Evolutionary conservation across 2,797 vertebrate genomes (phyloP), one percentile per base, ranked within the genome.

Genomic region (Novumbra hubbsi): DNA sequence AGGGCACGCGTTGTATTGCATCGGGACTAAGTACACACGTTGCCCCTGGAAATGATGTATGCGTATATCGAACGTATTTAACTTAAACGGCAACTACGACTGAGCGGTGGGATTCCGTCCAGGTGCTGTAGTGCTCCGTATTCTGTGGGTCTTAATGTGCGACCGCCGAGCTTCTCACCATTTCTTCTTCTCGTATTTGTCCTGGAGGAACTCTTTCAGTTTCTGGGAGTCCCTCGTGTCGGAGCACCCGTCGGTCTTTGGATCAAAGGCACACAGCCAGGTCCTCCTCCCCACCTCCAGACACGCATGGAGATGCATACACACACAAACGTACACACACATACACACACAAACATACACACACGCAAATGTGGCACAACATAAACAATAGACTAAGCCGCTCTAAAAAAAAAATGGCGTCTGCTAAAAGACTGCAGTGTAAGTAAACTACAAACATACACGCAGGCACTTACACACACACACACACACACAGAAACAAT

Each of bases 111-210:
- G 15, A 30, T 64, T 2, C 17, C 9, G 5, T 65, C 63, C 30
- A 19, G 34, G 63, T 19, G 30, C n/a, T 16, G 63, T 30, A 16
- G 15, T 64, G 30, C 28, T 32, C 14, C 1, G n/a, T 64, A 16
- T 30, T 17, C 7, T 65, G 63, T 16, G 17, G 19, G 7, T 32
- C 63, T 32, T 28, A 32, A 65, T 32, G 27, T 17, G 8, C 34
- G 15, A 17, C 32, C 21, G 7, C 12, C 30, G 27, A 27, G 28
- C 41, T 60, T 12, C 55, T 94, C 88, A 97, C 96, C 96, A 97
- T 91, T 95, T 94, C 81, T 96, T 96, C 84, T 96, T 96, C 87
- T 97, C 96, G 1, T 96, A 97, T 90, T 97, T 97, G 85, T 97
- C 96, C 87, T 97, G 96, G 49, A 97, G 93, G 86, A 96, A 97